phyloP scores from a whole-genome alignment of 1,140 invertebrate species.

The Solenopsis fugax region DNA sequence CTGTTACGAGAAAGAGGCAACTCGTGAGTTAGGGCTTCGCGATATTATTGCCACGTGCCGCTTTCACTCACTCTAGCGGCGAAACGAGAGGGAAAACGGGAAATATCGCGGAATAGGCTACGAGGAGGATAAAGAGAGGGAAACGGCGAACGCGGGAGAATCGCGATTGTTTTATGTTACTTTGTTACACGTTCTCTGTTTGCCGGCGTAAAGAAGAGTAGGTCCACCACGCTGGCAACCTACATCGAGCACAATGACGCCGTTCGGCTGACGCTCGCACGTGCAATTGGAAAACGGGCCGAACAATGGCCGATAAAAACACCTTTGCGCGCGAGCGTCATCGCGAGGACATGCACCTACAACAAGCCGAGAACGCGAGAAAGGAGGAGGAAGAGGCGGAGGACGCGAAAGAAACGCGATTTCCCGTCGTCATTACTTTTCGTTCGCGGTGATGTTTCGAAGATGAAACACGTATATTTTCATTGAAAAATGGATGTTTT shows the following conservation, averaged over 20 bases:
- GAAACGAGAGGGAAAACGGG: conserved; percentile 26
- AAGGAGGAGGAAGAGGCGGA: not conserved
- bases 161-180: conserved; percentile 79
- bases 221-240: conserved; percentile 79
- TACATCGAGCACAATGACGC: conserved; percentile 82
- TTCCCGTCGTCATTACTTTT: not conserved
- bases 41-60: conserved; percentile 58
- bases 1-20: conserved; percentile 44
- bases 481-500: conserved; percentile 20
- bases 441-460: not conserved
- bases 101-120: conserved; percentile 42
- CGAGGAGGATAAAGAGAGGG: not conserved
- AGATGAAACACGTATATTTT: conserved; percentile 7
- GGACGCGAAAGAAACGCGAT: conserved; percentile 7
- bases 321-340: conserved; percentile 51
- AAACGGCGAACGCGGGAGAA: conserved; percentile 33
- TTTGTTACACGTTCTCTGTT: conserved; percentile 79
- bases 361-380: not conserved
- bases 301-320: conserved; percentile 73
- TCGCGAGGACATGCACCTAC: conserved; percentile 3
- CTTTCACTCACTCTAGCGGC: conserved; percentile 2
- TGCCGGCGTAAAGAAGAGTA: conserved; percentile 57
- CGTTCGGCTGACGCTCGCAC: conserved; percentile 62
- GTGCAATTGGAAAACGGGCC: conserved; percentile 80
- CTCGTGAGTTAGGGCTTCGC: conserved; percentile 6